Base-by-base conservation (phyloP, 1,140 invertebrate genomes). In the Drosophila micromelanica region DNA sequence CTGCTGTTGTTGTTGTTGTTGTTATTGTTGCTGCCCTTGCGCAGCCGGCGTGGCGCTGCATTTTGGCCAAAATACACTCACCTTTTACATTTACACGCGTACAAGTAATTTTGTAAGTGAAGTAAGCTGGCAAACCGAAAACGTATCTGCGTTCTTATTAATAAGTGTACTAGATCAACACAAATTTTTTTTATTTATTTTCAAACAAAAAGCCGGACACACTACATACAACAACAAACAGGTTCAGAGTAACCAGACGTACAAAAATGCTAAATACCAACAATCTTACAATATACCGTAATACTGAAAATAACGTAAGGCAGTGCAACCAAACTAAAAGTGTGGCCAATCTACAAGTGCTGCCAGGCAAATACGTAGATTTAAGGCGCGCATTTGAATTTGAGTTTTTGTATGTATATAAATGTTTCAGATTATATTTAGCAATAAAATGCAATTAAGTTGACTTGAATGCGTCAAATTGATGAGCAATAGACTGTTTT, bases 31-130 rank as follows among this genome's bases (percentile, higher is more conserved):
- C 5, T 30, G 40, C 42, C 40, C 48, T 52, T 51, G 51, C 46
- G 48, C 48, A 72, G 54, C 69, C 71, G 56, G 80, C 80, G 63
- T 71, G 73, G 68, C 73, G 73, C 42, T 51, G n/a, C 23, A 11
- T 37, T 46, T 56, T 46, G 5, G 15, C 17, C 54, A 13, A 49
- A 17, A 45, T 30, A 27, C 20, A 76, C 82, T 86, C 46, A 86
- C 82, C 75, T 76, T 78, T 76, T 73, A 85, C 74, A 76, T 85
- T 82, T 78, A 76, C 71, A 81, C 72, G 57, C 61, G 69, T 74
- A 81, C 65, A 75, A 69, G 9, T 27, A 89, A 87, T 82, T 87
- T 89, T 46, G 72, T 70, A 13, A 42, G 23, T 59, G 17, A 76
- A 13, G 40, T 35, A 54, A 23, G 63, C 20, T 57, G 64, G 54